Evolutionary conservation across 64 coral and sea anemone genomes (phyloP), one percentile per base, ranked within the genome.

Genomic region (Platygyra sinensis): DNA sequence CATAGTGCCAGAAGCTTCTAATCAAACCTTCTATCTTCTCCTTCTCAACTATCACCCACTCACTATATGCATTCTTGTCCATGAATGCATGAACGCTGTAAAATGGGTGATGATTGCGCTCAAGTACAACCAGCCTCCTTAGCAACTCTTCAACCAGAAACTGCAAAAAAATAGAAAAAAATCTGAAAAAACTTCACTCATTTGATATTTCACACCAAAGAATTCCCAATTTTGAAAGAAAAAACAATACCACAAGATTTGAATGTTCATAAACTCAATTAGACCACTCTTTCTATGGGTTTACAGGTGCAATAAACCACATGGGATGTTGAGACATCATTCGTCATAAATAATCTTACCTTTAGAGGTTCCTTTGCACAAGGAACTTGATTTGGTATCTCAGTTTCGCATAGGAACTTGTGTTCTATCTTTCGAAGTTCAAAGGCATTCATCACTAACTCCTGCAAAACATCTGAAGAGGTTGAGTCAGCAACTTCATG

Each of bases 21-120:
- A 96, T 90, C 30, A 93, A 69, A 52, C 30, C 32, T 64, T 93
- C 78, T 29, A 94, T 94, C 33, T 80, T 67, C 22, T 91, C 92
- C 76, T 94, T 94, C 31, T 94, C 95, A 54, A 79, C 8, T 27
- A 82, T 78, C 10, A 96, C 71, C 95, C 95, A 96, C 64, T 96
- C 88, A 77, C 87, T 83, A 80, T 96, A 96, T 5, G 79, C 88
- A 82, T 96, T 94, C 82, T 93, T 96, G 79, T 96, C 91, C 92
- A 96, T 88, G 67, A 96, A 96, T 11, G 91, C 72, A 46, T 96
- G 91, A 18, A 96, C 90, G 10, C 95, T 78, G 76, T 96, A 96
- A 80, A 90, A 96, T 17, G 95, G 95, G 78, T 96, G 95, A 31
- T 78, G 87, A 24, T 96, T 94, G 19, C 46, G 89, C 50, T 96